Base-by-base conservation (phyloP, 2,888 invertebrate genomes). In the Hoplodrina ambigua region DNA sequence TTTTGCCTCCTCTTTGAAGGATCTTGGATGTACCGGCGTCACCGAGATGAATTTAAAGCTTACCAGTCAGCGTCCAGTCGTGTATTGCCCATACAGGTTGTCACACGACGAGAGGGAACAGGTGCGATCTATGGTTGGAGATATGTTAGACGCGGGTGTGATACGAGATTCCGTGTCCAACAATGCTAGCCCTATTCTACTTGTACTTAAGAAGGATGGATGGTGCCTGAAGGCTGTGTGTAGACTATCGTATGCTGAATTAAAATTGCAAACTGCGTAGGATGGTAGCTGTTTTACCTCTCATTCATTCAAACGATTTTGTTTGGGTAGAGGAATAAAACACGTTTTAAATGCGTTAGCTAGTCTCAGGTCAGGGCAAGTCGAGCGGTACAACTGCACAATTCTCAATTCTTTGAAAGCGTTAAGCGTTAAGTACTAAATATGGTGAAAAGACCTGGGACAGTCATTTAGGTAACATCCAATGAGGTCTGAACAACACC, bases 341-440 rank as follows among this genome's bases (percentile, higher is more conserved):
- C n/a, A n/a, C n/a, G n/a, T n/a, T n/a, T n/a, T n/a, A n/a, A 2
- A 71, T 17, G 60, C 70, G 7, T 66, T 71, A 11, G 58, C 74
- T 5, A 59, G 66, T 10, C 70, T 70, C 5, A 50, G 66, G 6
- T 62, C 70, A 0, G 70, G 74, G 4, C 74, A 74, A 13, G 70
- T 70, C 8, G 74, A 74, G 50, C 46, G 74, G 15, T 74, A 69
- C n/a, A 72, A 64, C 44, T 67, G 67, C 44, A 53, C 41, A 4
- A 41, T 41, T 10, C 41, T 41, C 11, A 8, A 8, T 41, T 41
- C 41, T 1, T 41, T 41, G 10, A 41, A n/a, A n/a, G n/a, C n/a
- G n/a, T n/a, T n/a, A 4, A 1, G 41, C 41, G 8, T 2, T 5
- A 8, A 41, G 7, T 8, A 4, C 7, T 41, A 41, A 8, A 2